Evolutionary conservation across 1,140 invertebrate species (phyloP).

Genomic region (Phortica variegata): DNA sequence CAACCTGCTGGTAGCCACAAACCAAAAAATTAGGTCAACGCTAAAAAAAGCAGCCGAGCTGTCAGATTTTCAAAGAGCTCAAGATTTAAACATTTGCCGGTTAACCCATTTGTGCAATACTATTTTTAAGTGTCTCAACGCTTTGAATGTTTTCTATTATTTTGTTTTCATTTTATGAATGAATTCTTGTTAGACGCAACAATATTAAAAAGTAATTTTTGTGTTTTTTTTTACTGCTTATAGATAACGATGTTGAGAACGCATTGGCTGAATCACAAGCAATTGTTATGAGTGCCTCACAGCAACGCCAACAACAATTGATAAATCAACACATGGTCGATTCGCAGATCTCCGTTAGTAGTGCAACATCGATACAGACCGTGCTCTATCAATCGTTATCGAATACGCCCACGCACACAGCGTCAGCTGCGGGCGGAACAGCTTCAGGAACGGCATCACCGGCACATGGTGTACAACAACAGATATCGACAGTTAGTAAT

Average conservation of each 20-base stretch:
- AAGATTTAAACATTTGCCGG: no score
- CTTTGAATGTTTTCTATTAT: not conserved
- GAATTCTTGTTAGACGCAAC: no score
- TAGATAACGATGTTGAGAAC: conserved; percentile 40
- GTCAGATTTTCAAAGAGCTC: not conserved
- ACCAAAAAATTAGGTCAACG: not conserved
- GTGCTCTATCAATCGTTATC: conserved; percentile 37
- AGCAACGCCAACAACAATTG: conserved; percentile 31
- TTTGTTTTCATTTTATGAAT: not conserved
- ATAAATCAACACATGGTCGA: conserved; percentile 43
- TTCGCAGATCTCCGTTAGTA: conserved; percentile 47
- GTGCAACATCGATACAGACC: conserved; percentile 45
- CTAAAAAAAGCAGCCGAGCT: not conserved
- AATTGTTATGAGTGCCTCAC: conserved; percentile 33
- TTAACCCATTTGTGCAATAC: not conserved
- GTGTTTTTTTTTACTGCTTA: conserved; percentile 1
- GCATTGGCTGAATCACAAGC: conserved; percentile 33
- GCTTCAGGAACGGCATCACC: not conserved
- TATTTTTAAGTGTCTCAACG: not conserved
- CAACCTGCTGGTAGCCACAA: not conserved
- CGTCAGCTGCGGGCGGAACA: conserved; percentile 9
- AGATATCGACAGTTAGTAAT: conserved; percentile 30
- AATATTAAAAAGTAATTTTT: no score
- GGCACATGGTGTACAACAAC: conserved; percentile 20
- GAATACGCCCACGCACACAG: conserved; percentile 33